Conservation (phyloP, 1,140 invertebrate genomes). For the Thaumatotibia leucotreta region DNA sequence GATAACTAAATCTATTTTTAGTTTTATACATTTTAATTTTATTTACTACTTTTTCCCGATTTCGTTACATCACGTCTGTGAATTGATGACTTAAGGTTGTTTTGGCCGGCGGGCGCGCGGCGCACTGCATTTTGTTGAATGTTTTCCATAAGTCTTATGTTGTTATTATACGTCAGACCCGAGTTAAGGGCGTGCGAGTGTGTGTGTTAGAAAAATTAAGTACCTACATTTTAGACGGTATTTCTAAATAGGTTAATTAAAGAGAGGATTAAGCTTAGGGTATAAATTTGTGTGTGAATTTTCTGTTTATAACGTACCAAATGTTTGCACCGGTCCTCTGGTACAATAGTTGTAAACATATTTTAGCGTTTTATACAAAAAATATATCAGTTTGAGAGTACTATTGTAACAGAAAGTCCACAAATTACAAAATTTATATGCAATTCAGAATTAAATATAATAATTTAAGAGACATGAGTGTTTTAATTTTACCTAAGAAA, state of each 20-base stretch:
- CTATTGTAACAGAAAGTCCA: slow-evolving; percentile 76
- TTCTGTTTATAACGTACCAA: slow-evolving; percentile 57
- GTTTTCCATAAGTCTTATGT: slow-evolving; percentile 41
- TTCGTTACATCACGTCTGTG: slow-evolving; percentile 20
- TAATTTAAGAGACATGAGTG: slow-evolving; percentile 34
- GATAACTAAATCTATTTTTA: slow-evolving; percentile 28
- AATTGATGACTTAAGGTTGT: not conserved
- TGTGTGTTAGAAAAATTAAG: slow-evolving; percentile 63
- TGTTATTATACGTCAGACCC: slow-evolving; percentile 41
- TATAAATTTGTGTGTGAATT: slow-evolving; percentile 74
- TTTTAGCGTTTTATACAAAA: slow-evolving; percentile 74
- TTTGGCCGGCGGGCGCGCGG: not conserved
- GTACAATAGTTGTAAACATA: slow-evolving; percentile 68
- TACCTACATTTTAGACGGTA: slow-evolving; percentile 65
- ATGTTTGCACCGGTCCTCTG: slow-evolving; percentile 51
- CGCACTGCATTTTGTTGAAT: slow-evolving; percentile 40
- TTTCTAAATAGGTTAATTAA: slow-evolving; percentile 65
- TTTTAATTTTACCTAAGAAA: not conserved
- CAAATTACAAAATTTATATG: slow-evolving; percentile 65
- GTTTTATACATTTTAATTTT: slow-evolving; percentile 16
- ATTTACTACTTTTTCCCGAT: not conserved
- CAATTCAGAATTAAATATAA: slow-evolving; percentile 74
- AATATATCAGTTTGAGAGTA: slow-evolving; percentile 68
- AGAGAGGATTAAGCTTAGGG: slow-evolving; percentile 52
- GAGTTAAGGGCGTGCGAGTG: slow-evolving; percentile 43